Evolutionary conservation across 2,797 vertebrate genomes (phyloP).

Genomic region (Meda fulgida): DNA sequence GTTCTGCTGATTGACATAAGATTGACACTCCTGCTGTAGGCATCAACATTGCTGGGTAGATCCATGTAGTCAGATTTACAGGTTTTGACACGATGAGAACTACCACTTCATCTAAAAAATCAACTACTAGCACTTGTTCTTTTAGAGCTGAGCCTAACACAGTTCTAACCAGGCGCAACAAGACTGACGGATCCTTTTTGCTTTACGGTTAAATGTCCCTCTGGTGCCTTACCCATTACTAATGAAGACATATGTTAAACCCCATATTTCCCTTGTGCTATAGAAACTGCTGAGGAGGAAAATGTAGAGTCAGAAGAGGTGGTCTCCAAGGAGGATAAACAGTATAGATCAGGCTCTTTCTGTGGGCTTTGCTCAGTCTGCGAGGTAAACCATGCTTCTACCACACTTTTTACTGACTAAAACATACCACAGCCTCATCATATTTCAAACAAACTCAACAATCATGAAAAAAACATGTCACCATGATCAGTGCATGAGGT

Average conservation of each 20-base stretch:
- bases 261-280: not conserved
- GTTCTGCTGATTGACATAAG: not conserved
- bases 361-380: conserved; percentile 77
- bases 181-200: not conserved
- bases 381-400: conserved; percentile 66
- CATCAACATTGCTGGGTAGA: too few relatives aligned
- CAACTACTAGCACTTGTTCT: not conserved
- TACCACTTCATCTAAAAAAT: not conserved
- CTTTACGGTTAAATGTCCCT: not conserved
- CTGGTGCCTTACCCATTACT: not conserved
- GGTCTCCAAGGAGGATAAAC: conserved; percentile 11
- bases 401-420: not conserved
- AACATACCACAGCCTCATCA: too few relatives aligned
- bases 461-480: not conserved
- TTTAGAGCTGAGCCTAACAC: not conserved
- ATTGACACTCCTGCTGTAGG: not conserved
- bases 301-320: conserved; percentile 1
- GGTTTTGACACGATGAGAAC: not conserved
- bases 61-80: not conserved
- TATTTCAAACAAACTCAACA: not conserved
- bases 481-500: not conserved
- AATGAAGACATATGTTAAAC: not conserved
- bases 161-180: not conserved
- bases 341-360: conserved; percentile 73
- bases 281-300: conserved; percentile 57